Evolutionary conservation across 2,888 invertebrate species (phyloP).

Genomic region (Cotesia congregata): DNA sequence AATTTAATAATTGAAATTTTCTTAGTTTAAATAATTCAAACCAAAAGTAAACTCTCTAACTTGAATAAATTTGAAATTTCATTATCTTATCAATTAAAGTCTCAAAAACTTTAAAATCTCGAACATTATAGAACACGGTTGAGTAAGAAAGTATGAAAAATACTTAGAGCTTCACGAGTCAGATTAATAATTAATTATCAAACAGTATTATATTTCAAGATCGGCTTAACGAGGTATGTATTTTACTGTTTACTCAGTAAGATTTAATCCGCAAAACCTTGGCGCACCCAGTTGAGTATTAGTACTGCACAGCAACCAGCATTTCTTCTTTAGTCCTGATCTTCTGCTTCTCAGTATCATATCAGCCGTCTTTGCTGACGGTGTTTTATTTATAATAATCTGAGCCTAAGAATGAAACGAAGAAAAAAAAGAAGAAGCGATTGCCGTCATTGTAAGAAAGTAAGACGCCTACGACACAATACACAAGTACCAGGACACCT

Average conservation of each 20-base stretch:
- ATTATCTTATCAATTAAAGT: too few relatives aligned
- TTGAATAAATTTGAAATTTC: too few relatives aligned
- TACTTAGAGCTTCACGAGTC: not conserved
- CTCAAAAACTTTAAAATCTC: too few relatives aligned
- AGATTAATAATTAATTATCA: not conserved
- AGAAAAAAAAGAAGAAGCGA: not conserved
- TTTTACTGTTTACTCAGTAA: conserved; percentile 2
- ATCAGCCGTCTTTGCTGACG: conserved; percentile 1
- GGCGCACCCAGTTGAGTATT: not conserved
- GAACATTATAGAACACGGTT: not conserved
- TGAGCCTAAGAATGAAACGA: not conserved
- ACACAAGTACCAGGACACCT: not conserved
- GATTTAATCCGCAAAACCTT: conserved; percentile 1
- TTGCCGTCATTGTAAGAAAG: not conserved
- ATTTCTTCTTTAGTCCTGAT: not conserved
- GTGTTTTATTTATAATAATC: not conserved
- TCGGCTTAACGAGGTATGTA: not conserved
- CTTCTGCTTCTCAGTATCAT: conserved; percentile 5
- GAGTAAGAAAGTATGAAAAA: not conserved
- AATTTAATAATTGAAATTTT: too few relatives aligned
- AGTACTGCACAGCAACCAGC: not conserved
- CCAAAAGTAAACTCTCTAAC: too few relatives aligned
- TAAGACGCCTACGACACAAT: not conserved
- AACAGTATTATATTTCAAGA: not conserved
- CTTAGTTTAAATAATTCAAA: too few relatives aligned